Conservation (phyloP, 2,888 invertebrate genomes). For the Sphaerophoria rueppellii region DNA sequence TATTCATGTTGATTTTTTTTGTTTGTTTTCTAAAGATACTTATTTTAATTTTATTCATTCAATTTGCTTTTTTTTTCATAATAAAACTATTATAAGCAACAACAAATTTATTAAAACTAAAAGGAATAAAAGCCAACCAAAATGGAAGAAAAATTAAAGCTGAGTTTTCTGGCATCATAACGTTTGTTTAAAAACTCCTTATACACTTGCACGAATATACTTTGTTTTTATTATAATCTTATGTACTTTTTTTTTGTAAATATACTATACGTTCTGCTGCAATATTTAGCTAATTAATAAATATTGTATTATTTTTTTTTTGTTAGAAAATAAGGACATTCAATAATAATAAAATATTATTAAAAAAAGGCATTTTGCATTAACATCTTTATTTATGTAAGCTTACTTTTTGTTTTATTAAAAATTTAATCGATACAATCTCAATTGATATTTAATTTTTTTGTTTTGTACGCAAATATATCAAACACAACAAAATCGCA, state of each 20-base stretch:
- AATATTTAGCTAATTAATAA: constrained; percentile 66
- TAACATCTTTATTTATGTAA: constrained; percentile 67
- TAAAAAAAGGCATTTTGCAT: constrained; percentile 76
- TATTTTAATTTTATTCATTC: constrained; percentile 13
- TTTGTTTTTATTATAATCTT: constrained; percentile 23
- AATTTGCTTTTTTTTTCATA: constrained; percentile 28
- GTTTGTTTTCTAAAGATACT: constrained; percentile 12
- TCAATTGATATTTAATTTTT: constrained; percentile 37
- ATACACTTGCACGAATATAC: constrained; percentile 61
- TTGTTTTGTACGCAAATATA: constrained; percentile 51
- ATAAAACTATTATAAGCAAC: constrained; percentile 60
- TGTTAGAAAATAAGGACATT: constrained; percentile 61
- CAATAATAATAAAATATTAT: constrained; percentile 75
- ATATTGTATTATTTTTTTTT: constrained; percentile 32
- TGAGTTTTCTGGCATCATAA: constrained; percentile 44
- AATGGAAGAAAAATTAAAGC: constrained; percentile 54
- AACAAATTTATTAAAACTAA: constrained; percentile 46
- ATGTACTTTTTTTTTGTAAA: constrained; percentile 51
- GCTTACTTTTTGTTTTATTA: constrained; percentile 53
- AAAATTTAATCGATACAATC: constrained; percentile 53
- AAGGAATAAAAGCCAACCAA: constrained; percentile 29
- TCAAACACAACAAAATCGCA: constrained; percentile 70
- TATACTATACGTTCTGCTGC: constrained; percentile 70
- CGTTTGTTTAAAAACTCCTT: constrained; percentile 36
- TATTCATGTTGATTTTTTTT: constrained; percentile 24